phyloP scores from a whole-genome alignment of 1,140 invertebrate genomes.

The Drosophila sechellia region DNA sequence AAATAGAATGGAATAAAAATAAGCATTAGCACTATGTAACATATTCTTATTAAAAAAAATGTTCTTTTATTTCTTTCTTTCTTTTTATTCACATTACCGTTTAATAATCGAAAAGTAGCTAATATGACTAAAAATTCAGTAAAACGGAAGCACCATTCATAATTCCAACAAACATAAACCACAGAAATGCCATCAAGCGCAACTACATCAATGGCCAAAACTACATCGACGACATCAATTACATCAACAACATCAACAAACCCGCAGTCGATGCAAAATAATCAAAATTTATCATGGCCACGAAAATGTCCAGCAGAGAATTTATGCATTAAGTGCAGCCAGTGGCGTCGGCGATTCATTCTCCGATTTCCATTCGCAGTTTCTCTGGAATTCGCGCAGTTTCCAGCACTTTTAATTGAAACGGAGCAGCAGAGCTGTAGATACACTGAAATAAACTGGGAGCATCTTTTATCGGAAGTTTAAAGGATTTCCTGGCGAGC shows the following conservation, averaged over 20 bases:
- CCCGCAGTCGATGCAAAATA: conserved; percentile 28
- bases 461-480: no score
- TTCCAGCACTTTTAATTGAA: conserved; percentile 67
- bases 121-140: neutral
- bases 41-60: no score
- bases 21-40: no score
- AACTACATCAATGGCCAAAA: conserved; percentile 8
- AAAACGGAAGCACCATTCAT: conserved; percentile 3
- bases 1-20: no score
- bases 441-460: conserved; percentile 12
- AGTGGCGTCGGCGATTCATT: conserved; percentile 25
- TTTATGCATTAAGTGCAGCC: conserved; percentile 79
- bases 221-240: conserved; percentile 37
- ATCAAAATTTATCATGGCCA: conserved; percentile 66
- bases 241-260: conserved; percentile 34
- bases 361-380: conserved; percentile 41
- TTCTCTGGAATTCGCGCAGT: conserved; percentile 48
- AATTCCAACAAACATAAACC: conserved; percentile 18
- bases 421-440: conserved; percentile 42
- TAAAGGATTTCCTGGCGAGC: neutral
- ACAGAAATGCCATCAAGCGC: conserved; percentile 15
- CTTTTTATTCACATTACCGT: no score
- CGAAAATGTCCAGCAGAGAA: conserved; percentile 69
- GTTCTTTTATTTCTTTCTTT: no score
- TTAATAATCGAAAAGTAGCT: no score